These are phyloP conservation scores for Catocala sponsa DNA, from an alignment of 2,888 invertebrate genomes.

Conservation along the genomic window DNA sequence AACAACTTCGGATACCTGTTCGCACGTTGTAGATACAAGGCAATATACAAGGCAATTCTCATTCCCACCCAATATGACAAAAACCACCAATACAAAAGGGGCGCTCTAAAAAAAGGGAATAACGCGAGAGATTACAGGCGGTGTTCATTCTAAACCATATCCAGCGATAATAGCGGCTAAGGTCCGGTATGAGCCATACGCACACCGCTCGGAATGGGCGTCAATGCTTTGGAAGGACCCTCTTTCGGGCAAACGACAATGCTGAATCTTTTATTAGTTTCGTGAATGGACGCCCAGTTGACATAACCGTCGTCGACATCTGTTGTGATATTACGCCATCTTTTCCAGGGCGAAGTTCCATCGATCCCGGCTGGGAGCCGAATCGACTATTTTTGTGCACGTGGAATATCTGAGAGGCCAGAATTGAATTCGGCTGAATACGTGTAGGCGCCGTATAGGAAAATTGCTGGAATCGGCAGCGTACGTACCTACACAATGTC, in stretches of 20 bases:
- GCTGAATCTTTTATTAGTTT: constrained; percentile 88
- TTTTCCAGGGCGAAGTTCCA: constrained; percentile 68
- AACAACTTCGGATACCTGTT: constrained; percentile 39
- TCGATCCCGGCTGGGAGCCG: constrained; percentile 67
- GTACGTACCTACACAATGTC: constrained; percentile 33
- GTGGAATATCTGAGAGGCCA: constrained; percentile 71
- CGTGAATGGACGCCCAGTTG: constrained; percentile 85
- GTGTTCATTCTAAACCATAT: constrained; percentile 72
- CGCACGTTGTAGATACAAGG: constrained; percentile 33
- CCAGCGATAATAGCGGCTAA: constrained; percentile 71
- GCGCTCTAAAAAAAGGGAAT: constrained; percentile 50
- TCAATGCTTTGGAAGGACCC: constrained; percentile 75
- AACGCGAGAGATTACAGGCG: constrained; percentile 59
- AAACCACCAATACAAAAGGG: constrained; percentile 48
- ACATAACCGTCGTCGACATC: constrained; percentile 85
- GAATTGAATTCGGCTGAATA: constrained; percentile 69
- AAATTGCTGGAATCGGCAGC: constrained; percentile 51
- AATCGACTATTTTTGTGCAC: constrained; percentile 76
- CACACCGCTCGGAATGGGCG: constrained; percentile 63
- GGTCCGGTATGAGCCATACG: constrained; percentile 67
- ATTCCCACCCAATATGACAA: constrained; percentile 49
- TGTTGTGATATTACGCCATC: constrained; percentile 86
- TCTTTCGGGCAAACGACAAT: constrained; percentile 80
- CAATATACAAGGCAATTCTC: constrained; percentile 37
- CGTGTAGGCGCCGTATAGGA: constrained; percentile 44